Evolutionary conservation across 2,888 invertebrate genomes (phyloP).

Genomic region (Bugula neritina): DNA sequence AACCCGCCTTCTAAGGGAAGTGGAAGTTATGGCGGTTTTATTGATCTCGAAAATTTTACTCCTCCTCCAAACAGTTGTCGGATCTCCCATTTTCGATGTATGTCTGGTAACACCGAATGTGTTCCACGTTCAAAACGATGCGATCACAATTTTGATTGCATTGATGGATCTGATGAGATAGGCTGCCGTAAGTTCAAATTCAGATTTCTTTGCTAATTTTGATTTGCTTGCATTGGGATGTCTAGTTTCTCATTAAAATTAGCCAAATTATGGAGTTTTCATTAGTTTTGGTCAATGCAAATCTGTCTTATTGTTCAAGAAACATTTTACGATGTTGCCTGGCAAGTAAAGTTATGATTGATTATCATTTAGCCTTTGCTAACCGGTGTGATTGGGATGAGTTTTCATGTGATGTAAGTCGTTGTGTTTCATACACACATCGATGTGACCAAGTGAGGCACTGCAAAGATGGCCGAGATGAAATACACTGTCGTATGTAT

Average conservation of each 20-base stretch:
- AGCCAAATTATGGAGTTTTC: too few relatives aligned
- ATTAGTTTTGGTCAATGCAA: too few relatives aligned
- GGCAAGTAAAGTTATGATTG: background rate
- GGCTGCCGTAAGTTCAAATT: background rate
- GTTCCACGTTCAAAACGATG: slow-evolving; percentile 91
- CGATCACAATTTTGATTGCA: slow-evolving; percentile 60
- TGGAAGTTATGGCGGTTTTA: background rate
- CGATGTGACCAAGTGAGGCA: background rate
- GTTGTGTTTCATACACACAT: background rate
- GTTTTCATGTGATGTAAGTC: background rate
- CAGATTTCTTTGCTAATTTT: too few relatives aligned
- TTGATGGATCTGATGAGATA: slow-evolving; percentile 46
- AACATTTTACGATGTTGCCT: background rate
- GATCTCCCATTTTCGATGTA: background rate
- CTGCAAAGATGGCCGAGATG: slow-evolving; percentile 7
- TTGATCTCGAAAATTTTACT: too few relatives aligned
- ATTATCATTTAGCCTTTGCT: background rate
- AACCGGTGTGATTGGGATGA: background rate
- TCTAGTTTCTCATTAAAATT: too few relatives aligned
- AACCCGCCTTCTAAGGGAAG: background rate
- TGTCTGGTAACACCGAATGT: slow-evolving; percentile 59
- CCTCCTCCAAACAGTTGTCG: background rate
- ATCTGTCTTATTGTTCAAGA: too few relatives aligned
- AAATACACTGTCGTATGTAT: slow-evolving; percentile 13
- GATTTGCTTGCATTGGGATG: too few relatives aligned